Evolutionary conservation across 1,140 invertebrate species (phyloP), one percentile per base, ranked within the genome.

Genomic region (Drosophila orena): DNA sequence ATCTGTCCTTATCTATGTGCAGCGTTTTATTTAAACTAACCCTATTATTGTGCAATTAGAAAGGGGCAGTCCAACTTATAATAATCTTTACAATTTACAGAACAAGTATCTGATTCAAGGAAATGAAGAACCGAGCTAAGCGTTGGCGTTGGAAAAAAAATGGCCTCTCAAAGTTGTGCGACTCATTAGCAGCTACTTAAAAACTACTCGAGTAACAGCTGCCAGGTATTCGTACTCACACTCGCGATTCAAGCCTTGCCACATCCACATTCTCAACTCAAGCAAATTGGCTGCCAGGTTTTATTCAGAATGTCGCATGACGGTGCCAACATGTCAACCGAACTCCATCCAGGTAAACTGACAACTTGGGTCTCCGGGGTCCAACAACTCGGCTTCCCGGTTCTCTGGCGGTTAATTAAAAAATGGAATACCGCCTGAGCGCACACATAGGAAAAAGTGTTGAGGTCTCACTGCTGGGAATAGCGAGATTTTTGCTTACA

Each of bases 181-280:
- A 81, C 81, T 85, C 81, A 85, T 85, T 86, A 85, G 81, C 78
- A 86, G 84, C 68, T 85, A 86, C 81, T 85, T 85, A 86, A 86
- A 81, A 86, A 86, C 77, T 85, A 81, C 84, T 85, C 81, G 62
- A 74, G 81, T 77, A 85, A 81, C 81, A 86, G 81, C 81, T 85
- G 81, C 78, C 78, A 81, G 78, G 71, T 56, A 55, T 54, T 71
- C 58, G 30, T 47, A 53, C 38, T 22, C 44, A 44, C 44, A 59
- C 54, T 24, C 27, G 42, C 38, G 8, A 50, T 43, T 44, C 54
- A 62, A 42, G 24, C 38, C 55, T 50, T 38, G 59, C 53, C 43
- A 49, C 27, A 50, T 22, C 53, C 43, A 49, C 27, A 50, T 22
- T 37, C 10, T 35, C 17, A 11, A 40, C 35, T 20, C 30, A 12